Evolutionary conservation across 2,797 vertebrate genomes (phyloP).

Genomic region (Gambusia yucatana): DNA sequence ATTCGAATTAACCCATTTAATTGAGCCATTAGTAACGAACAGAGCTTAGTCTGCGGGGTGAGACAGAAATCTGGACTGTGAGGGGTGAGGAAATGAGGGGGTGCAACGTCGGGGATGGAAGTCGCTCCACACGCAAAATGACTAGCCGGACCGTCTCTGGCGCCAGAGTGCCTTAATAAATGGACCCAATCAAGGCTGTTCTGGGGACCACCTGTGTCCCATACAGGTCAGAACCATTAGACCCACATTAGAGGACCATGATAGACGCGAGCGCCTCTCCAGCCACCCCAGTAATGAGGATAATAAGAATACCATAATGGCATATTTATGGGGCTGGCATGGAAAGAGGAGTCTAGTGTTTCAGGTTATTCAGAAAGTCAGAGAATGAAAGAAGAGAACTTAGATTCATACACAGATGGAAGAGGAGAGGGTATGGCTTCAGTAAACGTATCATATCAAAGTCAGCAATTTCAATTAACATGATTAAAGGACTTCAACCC

Average conservation of each 20-base stretch:
- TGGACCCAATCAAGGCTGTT: constrained; percentile 83
- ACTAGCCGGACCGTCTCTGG: constrained; percentile 71
- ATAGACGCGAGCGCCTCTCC: constrained; percentile 79
- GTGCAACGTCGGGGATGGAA: constrained; percentile 76
- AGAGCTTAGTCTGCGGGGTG: constrained; percentile 69
- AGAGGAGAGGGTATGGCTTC: constrained; percentile 31
- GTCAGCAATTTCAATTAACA: constrained; percentile 61
- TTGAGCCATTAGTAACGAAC: constrained; percentile 85
- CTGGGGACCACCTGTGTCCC: constrained; percentile 84
- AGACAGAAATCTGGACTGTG: constrained; percentile 40
- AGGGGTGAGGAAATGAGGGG: constrained; percentile 52
- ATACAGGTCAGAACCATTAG: constrained; percentile 85
- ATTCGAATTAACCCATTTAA: constrained; percentile 85
- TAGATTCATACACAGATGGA: constrained; percentile 35
- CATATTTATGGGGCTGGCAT: constrained; percentile 71
- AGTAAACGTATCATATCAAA: constrained; percentile 33
- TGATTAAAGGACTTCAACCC: constrained; percentile 61
- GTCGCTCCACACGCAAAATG: constrained; percentile 72
- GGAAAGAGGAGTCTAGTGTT: constrained; percentile 47
- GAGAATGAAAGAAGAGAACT: constrained; percentile 23
- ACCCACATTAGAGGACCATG: constrained; percentile 81
- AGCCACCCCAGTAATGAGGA: constrained; percentile 79
- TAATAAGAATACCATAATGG: constrained; percentile 81
- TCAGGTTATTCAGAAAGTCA: constrained; percentile 39
- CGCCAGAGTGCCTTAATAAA: constrained; percentile 79